phyloP scores from a whole-genome alignment of 2,113 vertebrate species.

The Chrysochloris asiatica region DNA sequence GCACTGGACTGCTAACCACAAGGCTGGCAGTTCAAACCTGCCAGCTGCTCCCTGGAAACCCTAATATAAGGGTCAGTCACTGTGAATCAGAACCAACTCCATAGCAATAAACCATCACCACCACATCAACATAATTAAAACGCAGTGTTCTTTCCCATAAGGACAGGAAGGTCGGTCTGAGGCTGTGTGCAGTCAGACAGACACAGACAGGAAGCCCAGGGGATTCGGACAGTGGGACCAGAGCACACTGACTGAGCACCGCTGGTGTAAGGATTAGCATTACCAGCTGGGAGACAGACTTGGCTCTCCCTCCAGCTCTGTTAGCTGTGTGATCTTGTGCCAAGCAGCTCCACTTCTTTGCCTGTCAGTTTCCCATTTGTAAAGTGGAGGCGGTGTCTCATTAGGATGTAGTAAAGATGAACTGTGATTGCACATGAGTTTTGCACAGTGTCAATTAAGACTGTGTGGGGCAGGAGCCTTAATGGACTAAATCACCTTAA shows the following conservation, averaged over 20 bases:
- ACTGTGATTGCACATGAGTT: not conserved
- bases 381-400: not conserved
- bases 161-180: not conserved
- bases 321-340: not conserved
- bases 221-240: not conserved
- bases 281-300: not conserved
- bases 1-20: too few species aligned
- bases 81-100: too few species aligned
- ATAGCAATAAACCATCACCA: too few species aligned
- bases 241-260: not conserved
- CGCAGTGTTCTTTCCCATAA: not conserved
- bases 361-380: not conserved
- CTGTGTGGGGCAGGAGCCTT: not conserved
- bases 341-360: not conserved
- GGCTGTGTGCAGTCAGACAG: not conserved
- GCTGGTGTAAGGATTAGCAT: not conserved
- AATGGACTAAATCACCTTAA: not conserved
- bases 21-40: too few species aligned
- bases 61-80: too few species aligned
- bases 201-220: not conserved
- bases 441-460: not conserved
- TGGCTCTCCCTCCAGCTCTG: not conserved
- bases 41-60: too few species aligned
- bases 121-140: too few species aligned
- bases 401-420: not conserved